A percentile compares a stretch with the other conserved stretches of the same genome.
phyloP scores from a whole-genome alignment of 64 coral and sea anemone genomes.

The Astreopora myriophthalma region DNA sequence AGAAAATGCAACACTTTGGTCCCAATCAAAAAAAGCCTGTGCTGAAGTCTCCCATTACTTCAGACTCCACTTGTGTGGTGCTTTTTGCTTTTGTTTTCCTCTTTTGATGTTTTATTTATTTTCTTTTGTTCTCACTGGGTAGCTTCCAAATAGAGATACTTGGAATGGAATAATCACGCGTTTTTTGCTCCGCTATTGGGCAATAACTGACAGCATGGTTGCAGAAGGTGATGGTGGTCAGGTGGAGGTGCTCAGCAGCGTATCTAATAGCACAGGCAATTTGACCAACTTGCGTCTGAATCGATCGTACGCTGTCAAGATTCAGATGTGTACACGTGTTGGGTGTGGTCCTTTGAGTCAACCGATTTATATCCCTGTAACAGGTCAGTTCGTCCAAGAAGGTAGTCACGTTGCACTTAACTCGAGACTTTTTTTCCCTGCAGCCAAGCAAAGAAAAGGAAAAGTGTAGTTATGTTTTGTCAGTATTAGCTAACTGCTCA shows the following conservation, averaged over 20 bases:
- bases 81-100: no score
- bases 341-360: conserved; percentile 14
- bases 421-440: no score
- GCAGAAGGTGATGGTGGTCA: background rate
- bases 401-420: no score
- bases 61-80: no score
- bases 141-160: background rate
- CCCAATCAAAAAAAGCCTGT: no score
- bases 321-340: background rate
- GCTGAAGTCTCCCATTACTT: no score
- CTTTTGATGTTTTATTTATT: background rate
- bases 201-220: background rate
- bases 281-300: background rate
- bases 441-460: no score
- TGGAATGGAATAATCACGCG: conserved; percentile 19
- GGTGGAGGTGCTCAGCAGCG: background rate
- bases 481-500: no score
- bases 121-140: background rate
- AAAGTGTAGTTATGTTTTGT: no score
- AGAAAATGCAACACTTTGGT: no score
- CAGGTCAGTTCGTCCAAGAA: background rate
- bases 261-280: background rate
- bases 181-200: background rate
- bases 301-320: background rate
- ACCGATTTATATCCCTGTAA: background rate